A percentile compares a stretch with the other conserved stretches of the same genome.
phyloP scores from a whole-genome alignment of 2,888 invertebrate species.

The Rapana venosa region DNA sequence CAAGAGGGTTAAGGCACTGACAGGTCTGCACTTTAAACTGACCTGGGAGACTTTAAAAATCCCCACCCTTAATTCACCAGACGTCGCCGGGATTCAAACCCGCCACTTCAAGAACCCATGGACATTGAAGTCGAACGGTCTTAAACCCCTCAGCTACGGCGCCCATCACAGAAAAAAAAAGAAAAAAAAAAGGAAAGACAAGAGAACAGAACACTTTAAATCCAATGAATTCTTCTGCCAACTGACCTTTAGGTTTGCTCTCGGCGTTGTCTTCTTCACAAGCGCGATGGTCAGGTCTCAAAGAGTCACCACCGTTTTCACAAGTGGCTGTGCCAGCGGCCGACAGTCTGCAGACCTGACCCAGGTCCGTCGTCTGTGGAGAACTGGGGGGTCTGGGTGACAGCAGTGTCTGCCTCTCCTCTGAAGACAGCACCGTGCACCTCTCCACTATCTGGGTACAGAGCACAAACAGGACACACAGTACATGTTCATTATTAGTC shows the following conservation, averaged over 20 bases:
- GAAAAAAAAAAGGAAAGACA: background rate
- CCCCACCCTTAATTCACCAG: no score
- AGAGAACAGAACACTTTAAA: background rate
- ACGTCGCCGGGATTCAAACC: no score
- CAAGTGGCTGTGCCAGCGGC: background rate
- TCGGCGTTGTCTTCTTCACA: background rate
- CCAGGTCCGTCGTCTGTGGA: background rate
- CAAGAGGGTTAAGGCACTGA: no score
- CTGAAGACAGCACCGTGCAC: slow-evolving; percentile 13
- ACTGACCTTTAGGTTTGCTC: background rate
- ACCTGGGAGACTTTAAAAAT: no score
- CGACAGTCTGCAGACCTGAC: background rate
- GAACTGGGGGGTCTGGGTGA: slow-evolving; percentile 4
- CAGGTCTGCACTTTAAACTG: no score
- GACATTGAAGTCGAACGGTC: no score
- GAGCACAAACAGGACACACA: background rate
- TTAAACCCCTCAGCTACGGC: no score
- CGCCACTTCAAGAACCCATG: no score
- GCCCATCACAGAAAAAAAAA: background rate
- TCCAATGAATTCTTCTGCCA: no score
- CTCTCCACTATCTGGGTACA: slow-evolving; percentile 32
- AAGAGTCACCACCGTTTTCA: background rate
- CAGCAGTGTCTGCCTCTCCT: slow-evolving; percentile 21
- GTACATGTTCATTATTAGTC: no score
- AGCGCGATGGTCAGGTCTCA: background rate